Evolutionary conservation across 2,888 invertebrate genomes (phyloP), one percentile per base, ranked within the genome.

Genomic region (Graphium colonna): DNA sequence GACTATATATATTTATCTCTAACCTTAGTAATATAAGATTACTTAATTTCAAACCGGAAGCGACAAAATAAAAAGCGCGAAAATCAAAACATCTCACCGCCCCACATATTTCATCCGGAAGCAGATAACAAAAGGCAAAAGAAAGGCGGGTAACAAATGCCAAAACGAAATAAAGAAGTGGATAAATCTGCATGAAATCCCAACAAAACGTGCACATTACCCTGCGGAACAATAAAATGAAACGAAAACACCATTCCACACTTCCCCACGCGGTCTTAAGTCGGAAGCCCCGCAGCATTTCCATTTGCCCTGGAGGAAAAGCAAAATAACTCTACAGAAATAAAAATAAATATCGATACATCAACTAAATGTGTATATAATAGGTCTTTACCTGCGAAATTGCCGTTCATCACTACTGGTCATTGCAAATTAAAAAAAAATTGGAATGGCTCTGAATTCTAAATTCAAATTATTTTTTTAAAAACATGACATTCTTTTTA

Each of bases 211-310:
- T 56, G 43, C 65, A 69, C 65, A 68, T 71, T 70, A 71, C 75
- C 73, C 73, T 52, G 59, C 60, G 69, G 73, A 66, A 68, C 69
- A 68, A 74, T 75, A 75, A 73, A 69, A 71, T 59, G 63, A 63
- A 69, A 66, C 57, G 61, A 63, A 71, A 71, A 73, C 71, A 73
- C 69, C 65, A 72, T 73, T 73, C 69, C 70, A 71, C 75, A 75
- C 74, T 74, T 71, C 71, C 72, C 73, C 63, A 65, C 69, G 65
- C 61, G 60, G 63, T 61, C 61, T 63, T 62, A 64, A 67, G 59
- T 64, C 68, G 63, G 61, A 53, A 59, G 58, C 43, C 46, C 43
- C 54, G 58, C 61, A 60, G 52, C 61, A 60, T 36, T 36, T 36
- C 51, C 49, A 58, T 57, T 58, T 38, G 59, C 64, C 70, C 65